These are phyloP conservation scores for Oncorhynchus nerka DNA, from an alignment of 2,113 vertebrate genomes.

Conservation along the genomic window DNA sequence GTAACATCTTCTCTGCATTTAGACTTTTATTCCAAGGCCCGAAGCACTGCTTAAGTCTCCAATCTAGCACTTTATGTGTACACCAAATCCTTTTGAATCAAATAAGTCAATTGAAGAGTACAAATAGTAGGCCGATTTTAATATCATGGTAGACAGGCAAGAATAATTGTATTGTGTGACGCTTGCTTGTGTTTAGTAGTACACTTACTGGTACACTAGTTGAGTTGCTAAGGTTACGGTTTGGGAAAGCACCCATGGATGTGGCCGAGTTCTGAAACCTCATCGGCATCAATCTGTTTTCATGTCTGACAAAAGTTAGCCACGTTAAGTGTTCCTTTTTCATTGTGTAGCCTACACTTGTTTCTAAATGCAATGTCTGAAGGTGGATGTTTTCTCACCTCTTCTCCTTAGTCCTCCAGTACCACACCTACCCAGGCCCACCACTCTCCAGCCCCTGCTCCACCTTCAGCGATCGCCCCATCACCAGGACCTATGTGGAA, in stretches of 20 bases:
- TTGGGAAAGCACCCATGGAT: slow-evolving; percentile 13
- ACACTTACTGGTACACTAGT: not conserved
- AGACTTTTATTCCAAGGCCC: slow-evolving; percentile 18
- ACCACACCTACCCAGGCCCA: slow-evolving; percentile 12
- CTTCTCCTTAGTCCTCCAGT: slow-evolving; percentile 34
- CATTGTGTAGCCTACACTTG: not conserved
- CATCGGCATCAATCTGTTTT: not conserved
- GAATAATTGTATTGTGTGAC: not conserved
- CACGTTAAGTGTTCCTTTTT: not conserved
- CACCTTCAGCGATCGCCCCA: slow-evolving; percentile 22
- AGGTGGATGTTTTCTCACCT: slow-evolving; percentile 3
- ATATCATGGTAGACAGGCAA: not conserved
- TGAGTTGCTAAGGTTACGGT: not conserved
- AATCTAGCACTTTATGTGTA: not conserved
- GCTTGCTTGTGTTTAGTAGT: slow-evolving; percentile 3
- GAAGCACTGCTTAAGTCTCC: slow-evolving; percentile 1
- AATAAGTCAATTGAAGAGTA: not conserved
- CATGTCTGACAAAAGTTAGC: not conserved
- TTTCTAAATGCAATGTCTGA: not conserved
- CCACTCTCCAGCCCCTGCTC: slow-evolving; percentile 22
- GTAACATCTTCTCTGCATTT: slow-evolving; percentile 32
- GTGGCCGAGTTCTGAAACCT: slow-evolving; percentile 8
- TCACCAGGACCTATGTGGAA: slow-evolving; percentile 14
- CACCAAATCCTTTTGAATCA: not conserved
- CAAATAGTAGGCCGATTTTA: not conserved